These are phyloP conservation scores for Pristis pectinata DNA, from an alignment of 2,797 vertebrate species.

Conservation along the genomic window DNA sequence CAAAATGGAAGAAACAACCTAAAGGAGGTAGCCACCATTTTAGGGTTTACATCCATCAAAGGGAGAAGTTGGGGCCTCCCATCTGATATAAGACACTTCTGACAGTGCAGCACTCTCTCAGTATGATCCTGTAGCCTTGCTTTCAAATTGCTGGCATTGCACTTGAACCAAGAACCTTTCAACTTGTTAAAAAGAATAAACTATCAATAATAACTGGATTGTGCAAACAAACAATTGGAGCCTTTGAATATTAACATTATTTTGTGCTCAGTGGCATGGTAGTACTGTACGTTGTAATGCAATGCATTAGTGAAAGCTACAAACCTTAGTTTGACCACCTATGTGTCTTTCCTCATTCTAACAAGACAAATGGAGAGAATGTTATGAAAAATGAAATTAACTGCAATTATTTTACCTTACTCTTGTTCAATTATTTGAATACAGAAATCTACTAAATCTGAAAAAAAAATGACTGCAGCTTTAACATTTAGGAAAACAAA, in stretches of 20 bases:
- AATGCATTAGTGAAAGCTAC: neutral
- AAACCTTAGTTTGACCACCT: neutral
- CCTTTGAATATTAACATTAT: neutral
- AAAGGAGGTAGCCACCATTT: no score
- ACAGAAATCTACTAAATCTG: neutral
- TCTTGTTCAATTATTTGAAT: neutral
- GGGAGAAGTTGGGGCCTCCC: no score
- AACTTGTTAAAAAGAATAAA: neutral
- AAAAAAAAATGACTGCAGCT: neutral
- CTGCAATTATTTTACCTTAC: neutral
- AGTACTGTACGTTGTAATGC: neutral
- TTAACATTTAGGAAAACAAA: neutral
- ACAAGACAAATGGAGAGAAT: neutral
- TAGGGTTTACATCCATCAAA: no score
- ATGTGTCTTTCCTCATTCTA: no score
- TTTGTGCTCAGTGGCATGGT: neutral
- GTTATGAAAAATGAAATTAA: neutral
- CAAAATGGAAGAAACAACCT: no score
- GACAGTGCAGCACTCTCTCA: no score
- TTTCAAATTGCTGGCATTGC: no score
- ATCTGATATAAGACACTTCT: no score
- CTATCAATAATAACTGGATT: neutral
- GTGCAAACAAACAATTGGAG: neutral
- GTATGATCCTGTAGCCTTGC: no score
- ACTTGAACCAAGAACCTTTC: no score